phyloP scores from a whole-genome alignment of 1,140 invertebrate species.

The Drosophila asahinai region DNA sequence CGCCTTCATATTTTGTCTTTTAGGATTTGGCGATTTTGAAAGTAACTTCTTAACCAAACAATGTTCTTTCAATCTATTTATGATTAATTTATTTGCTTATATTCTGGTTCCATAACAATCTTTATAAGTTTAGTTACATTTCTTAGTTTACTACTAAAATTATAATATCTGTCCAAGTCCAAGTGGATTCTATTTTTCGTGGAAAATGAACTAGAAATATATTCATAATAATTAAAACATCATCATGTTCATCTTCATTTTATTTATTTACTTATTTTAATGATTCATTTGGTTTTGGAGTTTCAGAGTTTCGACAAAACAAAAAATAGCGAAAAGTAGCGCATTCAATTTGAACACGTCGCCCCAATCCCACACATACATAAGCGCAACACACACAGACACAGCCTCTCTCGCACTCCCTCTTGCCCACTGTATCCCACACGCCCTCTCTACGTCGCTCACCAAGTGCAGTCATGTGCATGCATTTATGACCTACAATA shows the following conservation, averaged over 20 bases:
- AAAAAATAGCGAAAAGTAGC: constrained; percentile 26
- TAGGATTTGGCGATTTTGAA: no score
- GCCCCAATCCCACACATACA: constrained; percentile 22
- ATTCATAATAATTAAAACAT: background rate
- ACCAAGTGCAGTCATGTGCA: constrained; percentile 64
- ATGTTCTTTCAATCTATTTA: no score
- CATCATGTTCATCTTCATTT: background rate
- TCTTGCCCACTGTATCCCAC: constrained; percentile 7
- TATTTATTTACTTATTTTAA: background rate
- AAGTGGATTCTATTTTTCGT: background rate
- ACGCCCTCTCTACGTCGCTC: constrained; percentile 1
- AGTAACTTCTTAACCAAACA: no score
- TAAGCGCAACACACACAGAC: background rate
- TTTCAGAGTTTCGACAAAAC: constrained; percentile 6
- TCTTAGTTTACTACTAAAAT: no score
- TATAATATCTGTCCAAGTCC: no score
- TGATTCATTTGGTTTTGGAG: constrained; percentile 30
- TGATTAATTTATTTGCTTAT: no score
- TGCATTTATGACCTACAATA: constrained; percentile 79
- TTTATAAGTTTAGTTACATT: no score
- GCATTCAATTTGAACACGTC: constrained; percentile 50
- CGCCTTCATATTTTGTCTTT: no score
- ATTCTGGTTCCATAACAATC: no score
- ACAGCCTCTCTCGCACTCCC: constrained; percentile 14
- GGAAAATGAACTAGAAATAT: background rate